Evolutionary conservation across 2,113 vertebrate genomes (phyloP), one percentile per base, ranked within the genome.

Genomic region (Girardinichthys multiradiatus): DNA sequence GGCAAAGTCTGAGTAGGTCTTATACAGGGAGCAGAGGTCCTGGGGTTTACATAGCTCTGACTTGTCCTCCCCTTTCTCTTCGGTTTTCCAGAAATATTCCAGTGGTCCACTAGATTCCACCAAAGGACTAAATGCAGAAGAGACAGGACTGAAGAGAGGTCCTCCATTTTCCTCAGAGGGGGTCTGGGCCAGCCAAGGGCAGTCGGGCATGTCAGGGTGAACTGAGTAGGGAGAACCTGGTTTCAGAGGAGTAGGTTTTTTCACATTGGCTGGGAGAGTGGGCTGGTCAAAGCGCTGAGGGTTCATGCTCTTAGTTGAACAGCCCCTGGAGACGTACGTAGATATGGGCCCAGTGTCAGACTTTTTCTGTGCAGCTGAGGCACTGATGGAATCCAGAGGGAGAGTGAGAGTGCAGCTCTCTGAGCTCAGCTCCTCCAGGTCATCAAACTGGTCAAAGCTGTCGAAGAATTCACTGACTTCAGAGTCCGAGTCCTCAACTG

Each of bases 391-490:
- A 82, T 96, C 95, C 84, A 94, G 82, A 75, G 90, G 90, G 82
- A 95, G 93, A 0, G 82, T 72, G 0, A 93, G 82, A 24, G 91
- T 90, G 76, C 87, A 79, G 81, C 87, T 90, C 58, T 91, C 92
- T 4, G 84, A 86, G 76, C 79, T 91, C 54, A 88, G 78, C 57
- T 91, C 92, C n/a, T 97, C 96, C 64, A 96, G 86, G 54, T 98
- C 97, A 90, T 98, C 97, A 68, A 99, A 97, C 73, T 95, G 97
- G 93, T 99, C 98, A 89, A 99, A 99, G 84, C 98, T 99, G 89
- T 99, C 98, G 90, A 99, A 99, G 93, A 99, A 99, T 83, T 99
- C 98, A 90, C 98, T 97, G 21, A 99, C 94, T 95, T 99, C 98
- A 12, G 98, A 99, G 83, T 99, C 98, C 19, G 97, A 99, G 90